phyloP scores from a whole-genome alignment of 2,113 vertebrate genomes.

The Daphoenositta chrysoptera region DNA sequence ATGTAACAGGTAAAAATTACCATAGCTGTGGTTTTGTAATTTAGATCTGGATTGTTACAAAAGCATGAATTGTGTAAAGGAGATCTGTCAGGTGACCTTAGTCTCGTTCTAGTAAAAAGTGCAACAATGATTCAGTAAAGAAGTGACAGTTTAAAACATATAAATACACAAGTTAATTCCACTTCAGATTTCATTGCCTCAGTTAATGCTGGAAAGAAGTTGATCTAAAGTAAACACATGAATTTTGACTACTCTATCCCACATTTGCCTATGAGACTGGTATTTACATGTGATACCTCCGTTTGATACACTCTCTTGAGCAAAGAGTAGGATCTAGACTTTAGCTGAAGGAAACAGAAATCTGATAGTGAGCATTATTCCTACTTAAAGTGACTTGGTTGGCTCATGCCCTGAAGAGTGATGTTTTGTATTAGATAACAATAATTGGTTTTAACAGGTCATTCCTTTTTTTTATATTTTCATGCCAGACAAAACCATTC shows the following conservation, averaged over 20 bases:
- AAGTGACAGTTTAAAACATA: not conserved
- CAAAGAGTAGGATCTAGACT: not conserved
- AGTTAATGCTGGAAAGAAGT: not conserved
- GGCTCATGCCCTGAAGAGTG: not conserved
- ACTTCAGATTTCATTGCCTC: not conserved
- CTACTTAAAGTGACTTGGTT: not conserved
- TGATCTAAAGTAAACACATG: not conserved
- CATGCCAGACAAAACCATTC: not conserved
- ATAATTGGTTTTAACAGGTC: not conserved
- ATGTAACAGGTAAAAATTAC: not conserved
- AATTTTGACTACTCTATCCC: not conserved
- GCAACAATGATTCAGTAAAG: not conserved
- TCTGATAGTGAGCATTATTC: not conserved
- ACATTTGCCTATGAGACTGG: not conserved
- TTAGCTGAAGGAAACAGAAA: not conserved
- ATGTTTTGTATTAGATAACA: not conserved
- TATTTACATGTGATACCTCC: not conserved
- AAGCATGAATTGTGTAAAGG: not conserved
- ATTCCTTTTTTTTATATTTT: not conserved
- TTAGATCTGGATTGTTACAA: not conserved
- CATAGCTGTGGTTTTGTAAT: not conserved
- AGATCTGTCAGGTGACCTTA: not conserved
- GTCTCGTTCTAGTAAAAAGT: not conserved
- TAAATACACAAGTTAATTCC: not conserved
- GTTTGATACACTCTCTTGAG: not conserved